Evolutionary conservation across 2,888 invertebrate species (phyloP).

Genomic region (Dryococelus australis): DNA sequence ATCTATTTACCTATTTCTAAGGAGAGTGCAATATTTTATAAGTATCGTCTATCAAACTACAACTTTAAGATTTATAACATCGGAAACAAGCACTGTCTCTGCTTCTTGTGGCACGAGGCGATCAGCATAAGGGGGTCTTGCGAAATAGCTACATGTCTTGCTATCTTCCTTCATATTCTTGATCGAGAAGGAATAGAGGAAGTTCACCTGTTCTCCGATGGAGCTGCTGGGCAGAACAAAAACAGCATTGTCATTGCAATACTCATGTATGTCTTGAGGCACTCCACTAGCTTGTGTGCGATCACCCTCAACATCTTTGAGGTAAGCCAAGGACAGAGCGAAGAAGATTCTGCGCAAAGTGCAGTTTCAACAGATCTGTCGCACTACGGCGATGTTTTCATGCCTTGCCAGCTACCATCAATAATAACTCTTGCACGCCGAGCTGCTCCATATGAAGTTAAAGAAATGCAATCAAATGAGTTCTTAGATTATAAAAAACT

Average conservation of each 20-base stretch:
- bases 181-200: background rate
- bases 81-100: background rate
- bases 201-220: background rate
- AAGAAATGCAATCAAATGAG: no score
- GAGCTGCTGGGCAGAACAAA: background rate
- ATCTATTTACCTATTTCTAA: background rate
- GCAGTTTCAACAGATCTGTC: background rate
- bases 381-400: background rate
- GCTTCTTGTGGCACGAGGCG: slow-evolving; percentile 1
- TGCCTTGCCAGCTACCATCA: background rate
- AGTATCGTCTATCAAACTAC: background rate
- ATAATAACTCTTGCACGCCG: no score
- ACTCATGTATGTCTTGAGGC: background rate
- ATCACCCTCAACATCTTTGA: background rate
- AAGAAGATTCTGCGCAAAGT: background rate
- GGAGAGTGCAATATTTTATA: background rate
- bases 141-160: no score
- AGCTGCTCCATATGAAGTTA: no score
- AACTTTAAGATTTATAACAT: background rate
- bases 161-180: background rate
- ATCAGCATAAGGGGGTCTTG: background rate
- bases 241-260: background rate
- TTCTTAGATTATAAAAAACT: no score
- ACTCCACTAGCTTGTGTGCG: background rate
- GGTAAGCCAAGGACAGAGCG: background rate